Evolutionary conservation across 2,797 vertebrate genomes (phyloP), one percentile per base, ranked within the genome.

Genomic region (Betta splendens): DNA sequence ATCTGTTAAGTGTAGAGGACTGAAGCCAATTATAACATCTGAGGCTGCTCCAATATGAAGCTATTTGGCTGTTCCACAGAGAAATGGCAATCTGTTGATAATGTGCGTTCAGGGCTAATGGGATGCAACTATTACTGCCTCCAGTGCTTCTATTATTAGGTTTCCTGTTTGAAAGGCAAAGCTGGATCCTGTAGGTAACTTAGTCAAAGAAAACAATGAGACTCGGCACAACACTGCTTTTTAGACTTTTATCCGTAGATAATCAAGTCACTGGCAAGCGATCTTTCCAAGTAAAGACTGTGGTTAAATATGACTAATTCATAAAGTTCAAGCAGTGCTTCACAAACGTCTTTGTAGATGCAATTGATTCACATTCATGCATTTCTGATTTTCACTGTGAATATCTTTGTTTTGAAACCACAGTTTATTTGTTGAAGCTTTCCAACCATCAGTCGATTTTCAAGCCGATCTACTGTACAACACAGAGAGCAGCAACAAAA

Each of bases 301-400:
- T n/a, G 43, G 12, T 38, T 2, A 64, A 53, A 53, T 21, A 45
- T 31, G 2, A 64, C 39, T 58, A 48, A 69, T 75, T 69, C 42
- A 64, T 53, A 38, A 38, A 36, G 6, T 47, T 37, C 5, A 32
- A 51, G 10, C 0, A 40, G 45, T 57, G 52, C 52, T 37, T 45
- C 46, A 46, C n/a, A 42, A 47, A 64, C 47, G 53, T 63, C n/a
- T 22, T 35, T 56, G 17, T 36, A 13, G 12, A 18, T 15, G 21
- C 9, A 43, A 63, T n/a, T 32, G 10, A 11, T 13, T 18, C 13
- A 2, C 7, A n/a, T n/a, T 36, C 11, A n/a, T n/a, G 5, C n/a
- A 2, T 36, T 16, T 16, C 6, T 8, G 4, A 15, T 32, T 47
- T 18, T 45, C 10, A 23, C 1, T n/a, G 3, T 21, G 37, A 23